Conservation (phyloP, 2,797 vertebrate species). For the Clarias pachynema region DNA sequence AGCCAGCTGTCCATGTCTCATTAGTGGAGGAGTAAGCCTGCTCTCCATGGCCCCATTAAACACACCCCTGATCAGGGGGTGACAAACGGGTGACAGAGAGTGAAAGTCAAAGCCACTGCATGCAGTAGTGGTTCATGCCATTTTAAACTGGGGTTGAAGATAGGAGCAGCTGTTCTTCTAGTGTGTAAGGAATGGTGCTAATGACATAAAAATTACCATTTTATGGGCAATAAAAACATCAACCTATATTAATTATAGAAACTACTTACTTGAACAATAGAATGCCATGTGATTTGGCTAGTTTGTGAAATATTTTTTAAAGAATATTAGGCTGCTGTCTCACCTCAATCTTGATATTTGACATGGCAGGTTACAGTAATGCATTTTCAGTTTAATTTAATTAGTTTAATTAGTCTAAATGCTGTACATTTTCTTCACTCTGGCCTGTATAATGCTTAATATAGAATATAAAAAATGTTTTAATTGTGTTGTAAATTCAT, state of each 20-base stretch:
- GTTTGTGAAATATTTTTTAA: neutral
- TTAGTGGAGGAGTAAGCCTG: constrained; percentile 61
- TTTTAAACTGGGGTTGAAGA: constrained; percentile 6
- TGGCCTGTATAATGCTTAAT: neutral
- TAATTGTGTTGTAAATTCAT: too few relatives aligned
- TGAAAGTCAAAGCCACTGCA: constrained; percentile 45
- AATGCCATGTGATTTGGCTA: neutral
- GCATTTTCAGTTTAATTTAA: neutral
- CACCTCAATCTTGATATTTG: neutral
- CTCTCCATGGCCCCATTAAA: constrained; percentile 55
- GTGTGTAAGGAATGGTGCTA: neutral
- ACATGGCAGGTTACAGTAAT: neutral
- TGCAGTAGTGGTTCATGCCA: constrained; percentile 8
- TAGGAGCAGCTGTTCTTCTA: constrained; percentile 7
- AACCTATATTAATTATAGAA: neutral
- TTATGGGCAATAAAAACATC: neutral
- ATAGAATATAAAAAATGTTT: neutral
- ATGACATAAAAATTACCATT: neutral
- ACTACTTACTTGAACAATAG: neutral
- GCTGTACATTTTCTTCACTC: too few relatives aligned
- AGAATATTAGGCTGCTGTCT: neutral
- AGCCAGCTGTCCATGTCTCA: constrained; percentile 63
- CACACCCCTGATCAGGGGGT: constrained; percentile 47
- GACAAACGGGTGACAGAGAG: constrained; percentile 46
- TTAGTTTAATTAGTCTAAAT: too few relatives aligned